Base-by-base conservation (phyloP, 1,140 invertebrate genomes). In the Theocolax elegans region DNA sequence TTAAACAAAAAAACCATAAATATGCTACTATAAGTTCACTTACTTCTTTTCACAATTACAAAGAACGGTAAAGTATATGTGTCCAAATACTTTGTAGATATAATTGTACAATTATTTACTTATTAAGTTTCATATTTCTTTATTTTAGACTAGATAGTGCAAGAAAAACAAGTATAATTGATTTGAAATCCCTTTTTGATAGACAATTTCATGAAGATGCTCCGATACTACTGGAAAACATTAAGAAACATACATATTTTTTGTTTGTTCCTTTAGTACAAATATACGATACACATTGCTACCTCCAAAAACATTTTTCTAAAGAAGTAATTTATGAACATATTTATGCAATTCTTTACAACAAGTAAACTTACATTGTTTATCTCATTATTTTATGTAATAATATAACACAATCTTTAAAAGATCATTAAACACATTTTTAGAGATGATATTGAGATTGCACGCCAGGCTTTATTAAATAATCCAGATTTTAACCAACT, bases 341-440 rank as follows among this genome's bases (percentile, higher is more conserved):
- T 78, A 81, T 88, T 67, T 80, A 85, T 46, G 84, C 89, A 58
- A 62, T 89, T 35, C 76, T 90, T 44, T 89, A 90, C 83, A 86
- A 88, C 25, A 86, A 81, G 88, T 88, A 85, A 78, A 83, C 58
- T 31, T 63, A 31, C 7, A n/a, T 2, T n/a, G 15, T 15, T 31
- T 15, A 54, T 1, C 9, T 54, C 10, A 31, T 51, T 80, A 81
- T 86, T 54, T 79, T 76, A 56, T 56, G 76, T 71, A 56, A 74
- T 58, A 23, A 38, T 25, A 38, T 6, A 35, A 6, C 10, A 6
- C 31, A 35, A 35, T 35, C 10, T 35, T 15, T 53, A 29, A 38
- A 64, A 46, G 0, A 35, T 15, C 0, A 58, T n/a, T n/a, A n/a
- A 58, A 58, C 66, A 42, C 65, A n/a, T 58, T 62, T 49, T 60